Conservation (phyloP, 2,888 invertebrate genomes). For the Notodonta ziczac region DNA sequence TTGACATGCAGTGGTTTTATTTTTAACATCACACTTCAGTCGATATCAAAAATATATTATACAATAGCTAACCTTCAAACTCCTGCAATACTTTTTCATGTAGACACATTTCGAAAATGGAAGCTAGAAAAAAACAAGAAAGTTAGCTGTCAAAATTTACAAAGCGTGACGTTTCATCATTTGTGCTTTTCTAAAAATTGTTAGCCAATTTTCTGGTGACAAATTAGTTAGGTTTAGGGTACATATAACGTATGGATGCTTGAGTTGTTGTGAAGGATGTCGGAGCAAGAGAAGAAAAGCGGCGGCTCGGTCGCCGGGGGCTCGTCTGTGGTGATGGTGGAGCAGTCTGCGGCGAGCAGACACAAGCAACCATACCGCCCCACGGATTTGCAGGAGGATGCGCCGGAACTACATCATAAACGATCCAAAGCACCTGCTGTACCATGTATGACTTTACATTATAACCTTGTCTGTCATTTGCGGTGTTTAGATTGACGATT, state of each 20-base stretch:
- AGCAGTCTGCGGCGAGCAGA: constrained; percentile 52
- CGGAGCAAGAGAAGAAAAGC: constrained; percentile 67
- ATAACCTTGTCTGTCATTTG: constrained; percentile 2
- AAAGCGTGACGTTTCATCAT: constrained; percentile 68
- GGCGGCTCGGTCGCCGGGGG: constrained; percentile 39
- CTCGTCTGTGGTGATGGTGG: constrained; percentile 56
- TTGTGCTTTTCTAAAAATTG: constrained; percentile 63
- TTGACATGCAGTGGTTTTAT: too few species aligned
- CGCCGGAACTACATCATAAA: constrained; percentile 55
- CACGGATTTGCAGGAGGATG: constrained; percentile 51
- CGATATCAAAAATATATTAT: background rate
- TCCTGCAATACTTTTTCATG: constrained; percentile 39
- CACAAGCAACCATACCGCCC: constrained; percentile 56
- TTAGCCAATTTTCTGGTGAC: constrained; percentile 55
- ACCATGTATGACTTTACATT: constrained; percentile 51
- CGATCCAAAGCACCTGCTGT: constrained; percentile 63
- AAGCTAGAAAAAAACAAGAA: constrained; percentile 63
- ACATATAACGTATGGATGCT: constrained; percentile 62
- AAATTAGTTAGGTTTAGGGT: constrained; percentile 57
- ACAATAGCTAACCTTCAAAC: constrained; percentile 7
- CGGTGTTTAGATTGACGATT: background rate
- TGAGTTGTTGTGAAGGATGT: constrained; percentile 61
- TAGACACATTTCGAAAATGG: constrained; percentile 63
- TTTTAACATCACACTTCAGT: too few species aligned
- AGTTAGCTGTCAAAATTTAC: constrained; percentile 71